Evolutionary conservation across 2,888 invertebrate species (phyloP).

Genomic region (Cataglyphis altisquamis): DNA sequence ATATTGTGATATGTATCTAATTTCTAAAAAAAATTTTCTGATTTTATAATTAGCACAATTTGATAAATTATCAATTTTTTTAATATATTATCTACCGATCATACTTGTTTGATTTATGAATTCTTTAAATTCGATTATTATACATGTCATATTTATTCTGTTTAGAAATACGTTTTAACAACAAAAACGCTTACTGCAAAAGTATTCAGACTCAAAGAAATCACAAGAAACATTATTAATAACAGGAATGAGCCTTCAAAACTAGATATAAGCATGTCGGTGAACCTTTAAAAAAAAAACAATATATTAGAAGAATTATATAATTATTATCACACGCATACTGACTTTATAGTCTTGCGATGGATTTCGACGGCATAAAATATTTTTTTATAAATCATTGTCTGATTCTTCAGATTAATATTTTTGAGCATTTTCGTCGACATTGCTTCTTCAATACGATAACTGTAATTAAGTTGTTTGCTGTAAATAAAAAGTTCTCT

Average conservation of each 20-base stretch:
- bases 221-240: background rate
- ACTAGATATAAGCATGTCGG: background rate
- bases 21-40: no score
- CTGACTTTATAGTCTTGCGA: no score
- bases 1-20: no score
- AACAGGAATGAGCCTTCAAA: background rate
- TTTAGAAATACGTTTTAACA: background rate
- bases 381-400: no score
- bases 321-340: no score
- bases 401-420: no score
- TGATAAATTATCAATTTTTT: background rate
- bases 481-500: background rate
- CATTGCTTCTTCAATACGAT: conserved; percentile 30
- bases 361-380: no score
- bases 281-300: background rate
- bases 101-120: background rate
- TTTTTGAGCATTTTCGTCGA: background rate
- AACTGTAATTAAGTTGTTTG: background rate
- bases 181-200: background rate
- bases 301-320: no score
- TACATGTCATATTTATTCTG: background rate
- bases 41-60: no score
- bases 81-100: background rate
- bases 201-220: conserved; percentile 1
- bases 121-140: background rate